Evolutionary conservation across 2,113 vertebrate species (phyloP), one percentile per base, ranked within the genome.

Genomic region (Vicugna pacos): DNA sequence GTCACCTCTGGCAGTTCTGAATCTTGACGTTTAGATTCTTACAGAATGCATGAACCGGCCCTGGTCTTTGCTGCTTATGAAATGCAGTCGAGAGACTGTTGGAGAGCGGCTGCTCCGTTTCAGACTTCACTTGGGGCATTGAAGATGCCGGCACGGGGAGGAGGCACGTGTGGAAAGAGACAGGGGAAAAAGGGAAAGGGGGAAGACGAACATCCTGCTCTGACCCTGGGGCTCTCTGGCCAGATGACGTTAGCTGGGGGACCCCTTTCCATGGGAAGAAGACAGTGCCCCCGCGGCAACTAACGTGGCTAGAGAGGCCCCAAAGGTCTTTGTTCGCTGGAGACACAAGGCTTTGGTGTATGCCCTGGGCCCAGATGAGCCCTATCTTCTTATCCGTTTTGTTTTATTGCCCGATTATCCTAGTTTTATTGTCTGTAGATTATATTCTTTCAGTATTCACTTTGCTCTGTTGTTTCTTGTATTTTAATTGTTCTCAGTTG

Each of bases 401-500:
- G 26, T 91, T 91, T 89, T 56, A 86, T 79, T 58, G 67, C 38
- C 76, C 75, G 79, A 85, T 89, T 91, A 70, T 35, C 35, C 62
- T 50, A 54, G 81, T 92, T 95, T 94, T 94, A 94, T 91, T 52
- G 58, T 93, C 58, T 89, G 60, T 83, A 79, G 72, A 89, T 93
- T 88, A 77, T 79, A 85, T 89, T 60, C 89, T 77, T 93, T 91
- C 72, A 65, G 28, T 62, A 22, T 83, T 83, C 56, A 64, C 83
- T 91, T 85, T 52, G 81, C 50, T 95, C 32, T 83, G 92, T 79
- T 52, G 26, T 81, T 86, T 95, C 81, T 73, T 82, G n/a, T 69
- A 42, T 93, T 97, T 93, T 96, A 96, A 97, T 93, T 95, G 72
- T 91, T 80, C 89, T 94, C 91, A 7, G 56, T 82, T 86, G 91